phyloP scores from a whole-genome alignment of 2,888 invertebrate species.

The Branchipolynoe longqiensis region DNA sequence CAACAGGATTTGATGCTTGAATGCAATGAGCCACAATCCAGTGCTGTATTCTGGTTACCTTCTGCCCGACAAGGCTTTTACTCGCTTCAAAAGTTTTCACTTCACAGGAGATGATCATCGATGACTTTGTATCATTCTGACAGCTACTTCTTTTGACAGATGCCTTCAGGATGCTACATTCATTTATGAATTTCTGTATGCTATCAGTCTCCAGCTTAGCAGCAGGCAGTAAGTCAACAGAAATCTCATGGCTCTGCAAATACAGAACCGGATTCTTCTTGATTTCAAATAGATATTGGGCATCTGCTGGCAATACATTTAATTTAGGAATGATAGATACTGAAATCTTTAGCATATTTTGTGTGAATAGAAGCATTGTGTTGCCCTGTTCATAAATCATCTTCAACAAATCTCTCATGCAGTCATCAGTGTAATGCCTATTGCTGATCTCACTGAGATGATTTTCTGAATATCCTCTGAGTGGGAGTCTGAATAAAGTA shows the following conservation, averaged over 20 bases:
- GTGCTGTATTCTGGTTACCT: neutral
- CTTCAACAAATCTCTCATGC: neutral
- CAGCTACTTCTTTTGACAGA: neutral
- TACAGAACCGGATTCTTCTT: neutral
- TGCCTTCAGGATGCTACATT: conserved; percentile 7
- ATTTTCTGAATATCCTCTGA: conserved; percentile 65
- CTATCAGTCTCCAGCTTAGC: neutral
- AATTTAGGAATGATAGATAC: neutral
- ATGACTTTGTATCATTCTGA: neutral
- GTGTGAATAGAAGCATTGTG: conserved; percentile 18
- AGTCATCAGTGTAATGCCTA: neutral
- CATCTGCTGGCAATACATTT: neutral
- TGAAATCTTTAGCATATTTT: conserved; percentile 6
- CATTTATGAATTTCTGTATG: conserved; percentile 3
- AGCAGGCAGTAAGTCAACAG: neutral
- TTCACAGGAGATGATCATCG: neutral
- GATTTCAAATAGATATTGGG: neutral
- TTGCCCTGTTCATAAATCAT: neutral
- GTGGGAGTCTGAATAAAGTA: conserved; percentile 78
- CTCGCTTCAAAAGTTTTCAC: neutral
- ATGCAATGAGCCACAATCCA: conserved; percentile 19
- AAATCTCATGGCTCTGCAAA: neutral
- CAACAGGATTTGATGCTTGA: neutral
- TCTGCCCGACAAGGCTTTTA: neutral
- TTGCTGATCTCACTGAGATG: neutral